Conservation (phyloP, 2,113 vertebrate genomes). For the Vidua chalybeata region DNA sequence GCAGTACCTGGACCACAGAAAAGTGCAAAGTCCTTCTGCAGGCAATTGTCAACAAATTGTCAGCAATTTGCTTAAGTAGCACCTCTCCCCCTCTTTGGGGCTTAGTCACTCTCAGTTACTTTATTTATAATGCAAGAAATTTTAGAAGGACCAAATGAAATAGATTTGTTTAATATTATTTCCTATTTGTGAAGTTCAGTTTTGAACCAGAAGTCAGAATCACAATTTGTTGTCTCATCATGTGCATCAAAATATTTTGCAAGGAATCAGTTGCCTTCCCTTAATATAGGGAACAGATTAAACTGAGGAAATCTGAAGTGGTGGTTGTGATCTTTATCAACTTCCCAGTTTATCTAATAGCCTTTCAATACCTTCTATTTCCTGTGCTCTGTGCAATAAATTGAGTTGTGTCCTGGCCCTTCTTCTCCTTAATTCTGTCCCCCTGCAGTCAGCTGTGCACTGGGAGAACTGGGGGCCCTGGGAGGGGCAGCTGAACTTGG, state of each 20-base stretch:
- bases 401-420: neutral
- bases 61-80: neutral
- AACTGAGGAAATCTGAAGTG: neutral
- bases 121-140: neutral
- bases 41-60: neutral
- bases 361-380: neutral
- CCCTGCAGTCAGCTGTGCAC: neutral
- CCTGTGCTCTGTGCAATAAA: neutral
- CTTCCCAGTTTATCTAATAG: neutral
- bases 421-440: neutral
- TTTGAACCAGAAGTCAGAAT: neutral
- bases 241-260: neutral
- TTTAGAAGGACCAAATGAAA: neutral
- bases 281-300: neutral
- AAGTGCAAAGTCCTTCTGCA: neutral
- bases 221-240: neutral
- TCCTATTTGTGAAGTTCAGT: neutral
- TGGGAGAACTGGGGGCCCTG: neutral
- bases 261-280: neutral
- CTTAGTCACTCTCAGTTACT: neutral
- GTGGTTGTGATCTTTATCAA: neutral
- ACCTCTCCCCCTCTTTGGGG: neutral
- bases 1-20: neutral
- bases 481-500: neutral
- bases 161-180: neutral